Base-by-base conservation (phyloP, 1,140 invertebrate species). In the Aphaenogaster rudis region DNA sequence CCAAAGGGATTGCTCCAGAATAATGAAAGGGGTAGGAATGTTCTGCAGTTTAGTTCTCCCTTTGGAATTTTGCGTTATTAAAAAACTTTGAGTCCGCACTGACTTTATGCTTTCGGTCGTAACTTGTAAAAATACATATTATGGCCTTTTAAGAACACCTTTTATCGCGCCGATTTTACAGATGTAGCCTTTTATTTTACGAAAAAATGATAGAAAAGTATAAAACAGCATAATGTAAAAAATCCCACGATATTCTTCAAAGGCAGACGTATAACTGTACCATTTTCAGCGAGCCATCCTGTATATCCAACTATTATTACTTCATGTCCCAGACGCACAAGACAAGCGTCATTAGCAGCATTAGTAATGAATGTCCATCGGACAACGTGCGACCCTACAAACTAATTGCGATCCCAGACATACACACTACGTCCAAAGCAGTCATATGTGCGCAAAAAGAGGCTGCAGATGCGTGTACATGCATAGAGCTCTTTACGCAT, bases 371-470 rank as follows among this genome's bases (percentile, higher is more conserved):
- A 57, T 57, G 21, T 74, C 67, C 54, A 84, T 63, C 54, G 66
- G 52, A 33, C 33, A 67, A 50, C 57, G 45, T 50, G 54, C 54
- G 11, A 48, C 74, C 54, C 69, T 42, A 71, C 67, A 45, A 61
- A 74, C 54, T 84, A 76, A 84, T 84, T 82, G 64, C 80, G 67
- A 82, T 72, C 67, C 67, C 80, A 48, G 52, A 61, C 80, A 61
- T 48, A 61, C 42, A 74, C 45, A 74, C 42, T 21, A 17, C n/a
- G 42, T 76, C 42, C 28, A 84, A 84, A 84, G 69, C 80, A 76
- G 28, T 54, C 39, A 36, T 61, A 74, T 36, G 42, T 50, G 80
- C n/a, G 42, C 80, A 84, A 84, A 84, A 84, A 84, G 80, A 76
- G 80, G 11, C 33, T 76, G 42, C 69, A 61, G n/a, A 63, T 76